A percentile compares a stretch with the other conserved stretches of the same genome.
Conservation (phyloP, 2,113 vertebrate genomes). For the Euleptes europaea region DNA sequence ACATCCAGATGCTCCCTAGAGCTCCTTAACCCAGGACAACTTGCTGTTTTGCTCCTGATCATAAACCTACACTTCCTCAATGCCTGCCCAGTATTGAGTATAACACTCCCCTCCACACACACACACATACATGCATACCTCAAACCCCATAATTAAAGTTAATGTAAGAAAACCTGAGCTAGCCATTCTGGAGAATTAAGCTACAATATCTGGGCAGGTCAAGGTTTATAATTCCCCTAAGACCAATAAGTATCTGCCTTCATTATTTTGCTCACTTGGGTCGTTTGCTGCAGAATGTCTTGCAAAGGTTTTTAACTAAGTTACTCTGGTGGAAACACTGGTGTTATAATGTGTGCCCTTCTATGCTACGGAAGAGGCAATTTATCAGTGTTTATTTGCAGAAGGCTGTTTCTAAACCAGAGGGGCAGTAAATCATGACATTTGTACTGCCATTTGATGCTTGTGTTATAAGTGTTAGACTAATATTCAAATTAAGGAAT, state of each 20-base stretch:
- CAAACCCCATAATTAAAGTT: neutral
- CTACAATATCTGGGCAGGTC: neutral
- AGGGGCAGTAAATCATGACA: slow-evolving; percentile 30
- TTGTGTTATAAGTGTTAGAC: slow-evolving; percentile 27
- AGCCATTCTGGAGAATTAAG: neutral
- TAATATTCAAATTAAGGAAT: slow-evolving; percentile 17
- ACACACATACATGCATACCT: too few species aligned
- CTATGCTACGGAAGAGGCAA: slow-evolving; percentile 33
- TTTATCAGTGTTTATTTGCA: slow-evolving; percentile 45
- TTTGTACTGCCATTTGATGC: slow-evolving; percentile 19
- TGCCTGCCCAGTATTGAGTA: neutral
- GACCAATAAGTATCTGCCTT: neutral
- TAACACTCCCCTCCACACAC: neutral
- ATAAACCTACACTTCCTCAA: neutral
- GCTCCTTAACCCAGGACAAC: neutral
- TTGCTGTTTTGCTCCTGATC: neutral
- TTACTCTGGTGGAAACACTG: slow-evolving; percentile 16
- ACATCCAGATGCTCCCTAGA: neutral
- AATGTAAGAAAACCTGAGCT: neutral
- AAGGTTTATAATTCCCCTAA: neutral
- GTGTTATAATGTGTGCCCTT: neutral
- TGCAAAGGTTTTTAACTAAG: slow-evolving; percentile 24
- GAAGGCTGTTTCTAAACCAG: slow-evolving; percentile 26
- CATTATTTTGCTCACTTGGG: slow-evolving; percentile 34
- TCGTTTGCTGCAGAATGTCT: neutral